Conservation (phyloP, 2,797 vertebrate species). For the Pseudochromis fuscus region DNA sequence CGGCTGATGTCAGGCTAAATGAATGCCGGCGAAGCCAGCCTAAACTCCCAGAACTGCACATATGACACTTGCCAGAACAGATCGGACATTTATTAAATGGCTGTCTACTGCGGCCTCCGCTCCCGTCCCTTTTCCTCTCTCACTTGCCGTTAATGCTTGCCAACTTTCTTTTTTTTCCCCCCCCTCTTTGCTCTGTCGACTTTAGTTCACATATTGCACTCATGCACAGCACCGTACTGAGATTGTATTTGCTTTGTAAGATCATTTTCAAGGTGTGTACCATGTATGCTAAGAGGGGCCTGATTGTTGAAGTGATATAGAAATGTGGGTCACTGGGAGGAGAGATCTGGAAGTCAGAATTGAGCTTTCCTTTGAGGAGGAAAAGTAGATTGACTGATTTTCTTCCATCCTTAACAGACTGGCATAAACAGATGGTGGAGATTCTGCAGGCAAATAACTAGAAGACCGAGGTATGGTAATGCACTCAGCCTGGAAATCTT, state of each 20-base stretch:
- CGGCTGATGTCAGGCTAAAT: constrained; percentile 61
- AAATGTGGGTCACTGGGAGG: constrained; percentile 11
- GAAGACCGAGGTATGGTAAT: not conserved
- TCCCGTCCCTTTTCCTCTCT: constrained; percentile 32
- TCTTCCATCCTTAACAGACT: constrained; percentile 4
- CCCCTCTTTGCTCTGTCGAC: not conserved
- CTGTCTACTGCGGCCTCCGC: constrained; percentile 29
- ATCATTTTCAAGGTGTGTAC: constrained; percentile 10
- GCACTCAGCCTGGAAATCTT: constrained; percentile 26
- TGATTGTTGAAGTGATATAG: constrained; percentile 1
- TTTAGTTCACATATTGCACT: constrained; percentile 15
- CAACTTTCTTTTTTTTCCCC: not conserved
- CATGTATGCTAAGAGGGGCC: constrained; percentile 1
- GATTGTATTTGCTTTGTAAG: constrained; percentile 6
- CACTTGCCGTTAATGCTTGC: constrained; percentile 14
- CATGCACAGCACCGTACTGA: not conserved
- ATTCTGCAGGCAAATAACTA: constrained; percentile 11
- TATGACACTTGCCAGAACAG: constrained; percentile 75
- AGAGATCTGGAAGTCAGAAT: constrained; percentile 9
- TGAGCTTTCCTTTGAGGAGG: constrained; percentile 4
- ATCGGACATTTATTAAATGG: constrained; percentile 70
- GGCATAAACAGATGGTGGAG: constrained; percentile 4
- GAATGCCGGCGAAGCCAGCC: constrained; percentile 44
- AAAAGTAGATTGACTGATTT: no score
- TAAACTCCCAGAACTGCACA: constrained; percentile 59